phyloP scores from a whole-genome alignment of 2,113 vertebrate species.

The Panthera uncia region DNA sequence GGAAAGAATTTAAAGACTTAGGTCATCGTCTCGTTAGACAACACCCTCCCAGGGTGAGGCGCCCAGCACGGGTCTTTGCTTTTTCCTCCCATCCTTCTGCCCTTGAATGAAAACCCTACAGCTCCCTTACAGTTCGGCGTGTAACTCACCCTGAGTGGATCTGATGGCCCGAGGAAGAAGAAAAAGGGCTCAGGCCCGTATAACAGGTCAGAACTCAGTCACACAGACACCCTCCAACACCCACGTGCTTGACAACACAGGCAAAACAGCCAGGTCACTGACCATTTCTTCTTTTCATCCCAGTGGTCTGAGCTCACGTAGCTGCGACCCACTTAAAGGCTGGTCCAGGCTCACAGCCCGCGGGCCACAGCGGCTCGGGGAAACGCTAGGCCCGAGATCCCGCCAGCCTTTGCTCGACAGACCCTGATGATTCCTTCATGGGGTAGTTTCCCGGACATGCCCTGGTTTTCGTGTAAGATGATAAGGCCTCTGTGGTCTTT shows the following conservation, averaged over 20 bases:
- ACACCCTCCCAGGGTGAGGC: background rate
- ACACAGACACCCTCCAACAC: background rate
- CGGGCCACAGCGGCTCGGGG: background rate
- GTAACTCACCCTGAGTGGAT: background rate
- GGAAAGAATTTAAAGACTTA: background rate
- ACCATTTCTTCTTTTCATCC: constrained; percentile 13
- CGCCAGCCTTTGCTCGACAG: background rate
- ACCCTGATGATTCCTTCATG: background rate
- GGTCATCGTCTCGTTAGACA: background rate
- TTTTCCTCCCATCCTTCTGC: background rate
- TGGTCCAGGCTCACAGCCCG: background rate
- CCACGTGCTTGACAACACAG: background rate
- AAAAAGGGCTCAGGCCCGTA: background rate
- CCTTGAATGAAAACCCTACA: background rate
- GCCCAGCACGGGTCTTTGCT: background rate
- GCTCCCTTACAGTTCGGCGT: background rate
- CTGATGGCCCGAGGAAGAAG: background rate
- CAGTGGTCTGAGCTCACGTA: background rate
- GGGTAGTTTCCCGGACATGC: constrained; percentile 40
- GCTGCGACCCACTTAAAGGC: background rate
- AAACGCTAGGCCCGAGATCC: background rate
- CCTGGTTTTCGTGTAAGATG: constrained; percentile 57
- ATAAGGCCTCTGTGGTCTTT: constrained; percentile 55
- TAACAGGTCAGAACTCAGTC: background rate
- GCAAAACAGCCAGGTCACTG: background rate